Evolutionary conservation across 2,113 vertebrate species (phyloP).

Genomic region (Corapipo altera): DNA sequence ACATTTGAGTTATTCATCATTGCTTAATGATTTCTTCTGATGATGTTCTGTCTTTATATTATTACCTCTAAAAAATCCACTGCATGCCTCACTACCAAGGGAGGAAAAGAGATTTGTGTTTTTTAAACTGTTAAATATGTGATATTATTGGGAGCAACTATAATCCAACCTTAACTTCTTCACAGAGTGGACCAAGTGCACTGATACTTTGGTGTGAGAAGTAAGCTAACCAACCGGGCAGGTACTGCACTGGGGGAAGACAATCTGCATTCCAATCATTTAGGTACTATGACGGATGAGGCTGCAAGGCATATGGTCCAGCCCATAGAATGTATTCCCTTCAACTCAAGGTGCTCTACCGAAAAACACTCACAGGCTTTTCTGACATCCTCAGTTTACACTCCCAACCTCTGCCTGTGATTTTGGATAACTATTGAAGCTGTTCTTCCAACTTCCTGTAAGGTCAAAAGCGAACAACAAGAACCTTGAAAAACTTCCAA

Average conservation of each 20-base stretch:
- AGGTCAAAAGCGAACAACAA: neutral
- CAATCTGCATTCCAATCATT: neutral
- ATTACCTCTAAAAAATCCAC: neutral
- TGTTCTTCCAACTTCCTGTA: neutral
- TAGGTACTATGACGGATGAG: rapidly evolving
- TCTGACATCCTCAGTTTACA: neutral
- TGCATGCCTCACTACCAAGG: neutral
- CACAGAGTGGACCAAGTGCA: neutral
- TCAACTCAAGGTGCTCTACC: neutral
- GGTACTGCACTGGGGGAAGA: neutral
- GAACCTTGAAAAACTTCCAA: neutral
- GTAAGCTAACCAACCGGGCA: neutral
- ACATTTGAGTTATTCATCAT: neutral
- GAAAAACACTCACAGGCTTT: neutral
- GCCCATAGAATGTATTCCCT: neutral
- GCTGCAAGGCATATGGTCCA: neutral
- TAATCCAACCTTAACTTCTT: neutral
- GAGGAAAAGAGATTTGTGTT: neutral
- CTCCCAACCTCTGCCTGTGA: neutral
- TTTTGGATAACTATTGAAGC: neutral
- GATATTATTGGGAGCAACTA: neutral
- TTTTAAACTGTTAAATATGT: neutral
- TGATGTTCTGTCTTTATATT: neutral
- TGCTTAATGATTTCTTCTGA: neutral
- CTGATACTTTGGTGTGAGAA: neutral